These are phyloP conservation scores for Dipodomys merriami DNA, from an alignment of 2,113 vertebrate genomes.

Conservation along the genomic window DNA sequence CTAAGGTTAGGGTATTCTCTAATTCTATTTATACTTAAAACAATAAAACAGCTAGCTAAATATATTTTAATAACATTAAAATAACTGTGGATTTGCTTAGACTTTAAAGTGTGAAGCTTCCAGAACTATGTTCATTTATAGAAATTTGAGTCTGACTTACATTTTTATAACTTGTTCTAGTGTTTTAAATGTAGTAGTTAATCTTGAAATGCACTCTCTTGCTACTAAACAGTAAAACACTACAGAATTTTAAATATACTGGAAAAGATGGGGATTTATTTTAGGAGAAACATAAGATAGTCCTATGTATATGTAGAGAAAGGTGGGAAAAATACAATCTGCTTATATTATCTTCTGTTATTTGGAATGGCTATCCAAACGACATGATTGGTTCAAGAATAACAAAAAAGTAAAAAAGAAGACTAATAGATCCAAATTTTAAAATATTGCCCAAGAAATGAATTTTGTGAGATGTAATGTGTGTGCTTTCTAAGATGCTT, in stretches of 20 bases:
- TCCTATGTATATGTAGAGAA: constrained; percentile 70
- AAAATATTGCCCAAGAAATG: constrained; percentile 58
- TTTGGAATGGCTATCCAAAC: constrained; percentile 61
- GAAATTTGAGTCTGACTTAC: constrained; percentile 73
- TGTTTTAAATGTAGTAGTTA: constrained; percentile 72
- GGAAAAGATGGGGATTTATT: constrained; percentile 2
- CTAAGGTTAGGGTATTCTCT: background rate
- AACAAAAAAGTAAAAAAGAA: background rate
- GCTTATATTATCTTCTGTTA: constrained; percentile 74
- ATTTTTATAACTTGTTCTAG: constrained; percentile 63
- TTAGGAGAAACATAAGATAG: constrained; percentile 68
- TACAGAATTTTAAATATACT: constrained; percentile 62
- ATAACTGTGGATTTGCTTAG: background rate
- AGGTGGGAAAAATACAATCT: constrained; percentile 66
- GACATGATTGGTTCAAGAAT: constrained; percentile 24
- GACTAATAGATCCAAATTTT: constrained; percentile 46
- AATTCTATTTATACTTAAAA: constrained; percentile 40
- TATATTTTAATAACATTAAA: constrained; percentile 48
- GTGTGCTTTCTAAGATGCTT: constrained; percentile 50
- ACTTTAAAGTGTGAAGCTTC: background rate
- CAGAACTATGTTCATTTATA: constrained; percentile 23
- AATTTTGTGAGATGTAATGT: constrained; percentile 58
- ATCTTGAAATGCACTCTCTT: constrained; percentile 68
- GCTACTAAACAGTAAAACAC: constrained; percentile 1
- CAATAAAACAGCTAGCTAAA: constrained; percentile 57